Evolutionary conservation across 2,113 vertebrate species (phyloP), one percentile per base, ranked within the genome.

Genomic region (Delphinapterus leucas): DNA sequence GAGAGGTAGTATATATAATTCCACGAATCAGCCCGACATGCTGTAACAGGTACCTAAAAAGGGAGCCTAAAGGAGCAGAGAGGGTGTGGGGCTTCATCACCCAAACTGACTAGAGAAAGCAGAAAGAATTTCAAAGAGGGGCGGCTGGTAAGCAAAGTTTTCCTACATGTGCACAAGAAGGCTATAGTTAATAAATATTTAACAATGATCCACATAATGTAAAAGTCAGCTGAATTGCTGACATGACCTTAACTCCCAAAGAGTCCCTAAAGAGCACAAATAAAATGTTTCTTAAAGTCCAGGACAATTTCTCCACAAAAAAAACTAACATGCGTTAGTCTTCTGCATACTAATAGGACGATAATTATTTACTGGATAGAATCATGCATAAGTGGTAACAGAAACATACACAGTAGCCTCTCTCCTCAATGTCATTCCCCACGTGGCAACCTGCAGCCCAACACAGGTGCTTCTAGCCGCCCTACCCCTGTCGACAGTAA

Each of bases 401-500:
- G 36, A 71, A 67, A 21, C 5, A 58, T 44, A 33, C 2, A 18
- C 2, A 33, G 47, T 58, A 83, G 18, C 15, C 18, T 26, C 7
- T 76, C 2, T 17, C 80, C 21, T 58, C n/a, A 33, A 4, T 53
- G 14, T 15, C 47, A 49, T 31, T 76, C 68, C 31, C 26, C 49
- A 38, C 12, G 47, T 8, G 13, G 44, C 11, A 36, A 60, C 26
- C 17, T 63, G 10, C 1, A 76, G 25, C 31, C 33, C 20, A 31
- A 38, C 17, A n/a, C 3, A 17, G 5, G 3, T 36, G 23, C 13
- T 74, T 73, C 67, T 33, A 47, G 26, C 12, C 20, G 2, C 18
- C 31, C 61, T 8, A 0, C n/a, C 23, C 3, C 44, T 12, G 4
- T 38, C 0, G 2, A 44, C 38, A 12, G 9, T 53, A 36, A 49